Evolutionary conservation across 2,113 vertebrate genomes (phyloP).

Genomic region (Electrona antarctica): DNA sequence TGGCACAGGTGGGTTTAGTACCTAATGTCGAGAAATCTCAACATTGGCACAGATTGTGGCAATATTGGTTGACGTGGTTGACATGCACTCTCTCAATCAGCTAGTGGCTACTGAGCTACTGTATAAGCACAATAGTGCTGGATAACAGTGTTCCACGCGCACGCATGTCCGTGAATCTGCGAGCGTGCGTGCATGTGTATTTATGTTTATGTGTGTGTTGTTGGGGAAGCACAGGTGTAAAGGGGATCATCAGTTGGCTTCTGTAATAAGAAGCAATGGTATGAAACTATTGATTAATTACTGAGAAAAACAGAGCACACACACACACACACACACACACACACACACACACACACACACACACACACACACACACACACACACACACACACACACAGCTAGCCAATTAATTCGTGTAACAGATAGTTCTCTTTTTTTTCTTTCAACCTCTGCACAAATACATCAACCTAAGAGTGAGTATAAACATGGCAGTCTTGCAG

Average conservation of each 20-base stretch:
- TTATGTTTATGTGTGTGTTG: not conserved
- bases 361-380: conserved; percentile 6
- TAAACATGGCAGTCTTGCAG: too few species aligned
- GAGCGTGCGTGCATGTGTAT: not conserved
- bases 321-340: not conserved
- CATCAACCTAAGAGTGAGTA: too few species aligned
- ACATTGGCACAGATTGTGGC: too few species aligned
- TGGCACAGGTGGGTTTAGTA: too few species aligned
- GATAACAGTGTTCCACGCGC: too few species aligned
- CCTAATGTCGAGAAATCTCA: too few species aligned
- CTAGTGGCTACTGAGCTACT: too few species aligned
- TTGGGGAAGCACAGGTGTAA: too few species aligned
- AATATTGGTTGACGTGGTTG: too few species aligned
- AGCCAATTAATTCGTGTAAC: conserved; percentile 39
- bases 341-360: conserved; percentile 8
- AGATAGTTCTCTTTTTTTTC: conserved; percentile 33
- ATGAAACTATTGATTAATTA: conserved; percentile 28
- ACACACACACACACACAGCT: conserved; percentile 4
- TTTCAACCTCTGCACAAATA: not conserved
- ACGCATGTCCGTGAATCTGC: not conserved
- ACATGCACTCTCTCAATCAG: too few species aligned
- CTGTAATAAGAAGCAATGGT: conserved; percentile 36
- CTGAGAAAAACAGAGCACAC: conserved; percentile 6
- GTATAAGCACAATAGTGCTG: too few species aligned
- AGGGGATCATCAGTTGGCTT: too few species aligned